Evolutionary conservation across 2,888 invertebrate species (phyloP), one percentile per base, ranked within the genome.

Genomic region (Cremastinae sp.): DNA sequence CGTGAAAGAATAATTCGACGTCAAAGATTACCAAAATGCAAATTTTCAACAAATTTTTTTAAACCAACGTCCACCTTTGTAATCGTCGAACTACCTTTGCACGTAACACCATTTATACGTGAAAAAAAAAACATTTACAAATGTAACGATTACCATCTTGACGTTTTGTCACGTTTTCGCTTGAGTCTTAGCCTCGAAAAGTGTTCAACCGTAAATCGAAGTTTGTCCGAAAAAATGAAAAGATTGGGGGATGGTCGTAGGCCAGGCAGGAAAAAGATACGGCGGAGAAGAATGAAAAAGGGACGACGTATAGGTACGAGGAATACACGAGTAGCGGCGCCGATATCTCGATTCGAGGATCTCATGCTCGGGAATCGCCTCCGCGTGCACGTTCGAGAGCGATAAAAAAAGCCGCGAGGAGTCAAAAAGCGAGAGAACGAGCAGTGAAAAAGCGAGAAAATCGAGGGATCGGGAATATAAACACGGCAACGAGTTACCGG

Each of bases 301-400:
- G 66, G 59, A 68, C 36, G 7, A 1, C n/a, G 59, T 54, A 53
- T 65, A 73, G 47, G 16, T 10, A n/a, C n/a, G n/a, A n/a, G n/a
- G n/a, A 45, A 62, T 82, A 83, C 83, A 81, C 81, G 83, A 75
- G 83, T 83, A 81, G 82, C 79, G 79, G 78, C 82, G 83, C 81
- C 82, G 82, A 81, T 84, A 84, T 84, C 83, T 81, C 82, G 79
- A 80, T 80, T 80, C 79, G 77, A 82, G 78, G 74, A 83, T 84
- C 83, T 78, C 75, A 74, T 74, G 71, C 74, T 61, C 75, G 64
- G 61, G 51, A 38, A 54, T 45, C 54, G 66, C 62, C 47, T 54
- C 53, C 54, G 20, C 41, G 18, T 69, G 12, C 41, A 58, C 28
- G 16, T n/a, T n/a, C n/a, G n/a, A 47, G 36, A 18, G 49, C 47